A percentile compares a stretch with the other conserved stretches of the same genome.
Conservation (phyloP, 2,888 invertebrate species). For the Meiosimyza decipiens region DNA sequence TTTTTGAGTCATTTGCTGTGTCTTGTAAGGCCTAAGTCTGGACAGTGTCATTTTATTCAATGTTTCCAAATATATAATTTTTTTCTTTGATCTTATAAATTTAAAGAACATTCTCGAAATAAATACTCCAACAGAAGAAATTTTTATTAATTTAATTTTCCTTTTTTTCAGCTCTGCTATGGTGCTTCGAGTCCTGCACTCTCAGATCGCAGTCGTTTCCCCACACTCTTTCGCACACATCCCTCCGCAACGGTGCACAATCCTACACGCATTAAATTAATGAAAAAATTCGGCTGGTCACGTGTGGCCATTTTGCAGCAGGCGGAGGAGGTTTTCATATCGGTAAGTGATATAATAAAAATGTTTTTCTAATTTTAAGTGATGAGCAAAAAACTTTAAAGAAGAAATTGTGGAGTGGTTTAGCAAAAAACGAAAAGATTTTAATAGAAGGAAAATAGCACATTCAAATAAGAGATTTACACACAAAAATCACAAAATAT, state of each 20-base stretch:
- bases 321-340: constrained; percentile 97
- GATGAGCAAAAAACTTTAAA: too few relatives aligned
- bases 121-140: too few relatives aligned
- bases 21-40: too few relatives aligned
- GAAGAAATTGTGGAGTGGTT: neutral
- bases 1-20: too few relatives aligned
- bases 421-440: neutral
- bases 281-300: constrained; percentile 98
- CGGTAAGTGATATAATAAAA: constrained; percentile 71
- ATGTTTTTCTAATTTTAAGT: neutral
- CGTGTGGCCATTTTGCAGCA: constrained; percentile 97
- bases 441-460: too few relatives aligned
- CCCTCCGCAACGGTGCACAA: constrained; percentile 99
- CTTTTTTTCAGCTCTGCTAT: constrained; percentile 85
- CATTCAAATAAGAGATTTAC: too few relatives aligned
- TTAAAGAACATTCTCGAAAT: neutral
- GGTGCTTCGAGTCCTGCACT: constrained; percentile 98
- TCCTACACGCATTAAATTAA: constrained; percentile 94
- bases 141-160: neutral
- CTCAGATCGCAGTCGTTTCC: constrained; percentile 96
- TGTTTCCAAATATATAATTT: neutral
- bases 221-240: constrained; percentile 97
- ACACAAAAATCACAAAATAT: too few relatives aligned
- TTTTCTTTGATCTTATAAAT: neutral
- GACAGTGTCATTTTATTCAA: neutral